Percentiles rank a stretch among this genome's conserved stretches.
These are phyloP conservation scores for Chitala chitala DNA, from an alignment of 2,113 vertebrate genomes.

Conservation along the genomic window DNA sequence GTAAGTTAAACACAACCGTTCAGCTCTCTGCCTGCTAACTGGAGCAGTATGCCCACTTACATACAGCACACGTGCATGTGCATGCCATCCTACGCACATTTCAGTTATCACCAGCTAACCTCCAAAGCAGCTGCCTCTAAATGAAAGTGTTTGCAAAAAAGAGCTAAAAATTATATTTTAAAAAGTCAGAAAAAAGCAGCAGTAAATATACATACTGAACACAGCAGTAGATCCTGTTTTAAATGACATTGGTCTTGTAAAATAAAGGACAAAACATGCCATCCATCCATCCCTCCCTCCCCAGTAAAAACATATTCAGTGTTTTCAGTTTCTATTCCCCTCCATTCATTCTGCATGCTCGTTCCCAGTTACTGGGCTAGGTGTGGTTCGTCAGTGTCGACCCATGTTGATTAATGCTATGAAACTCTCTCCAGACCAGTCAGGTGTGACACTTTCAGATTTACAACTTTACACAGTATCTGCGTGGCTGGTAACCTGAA, in stretches of 20 bases:
- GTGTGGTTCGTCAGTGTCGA: too few species aligned
- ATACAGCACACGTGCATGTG: too few species aligned
- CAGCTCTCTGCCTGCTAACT: too few species aligned
- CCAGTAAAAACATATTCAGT: conserved; percentile 23
- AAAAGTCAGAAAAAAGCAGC: background rate
- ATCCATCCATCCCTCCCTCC: background rate
- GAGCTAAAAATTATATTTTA: background rate
- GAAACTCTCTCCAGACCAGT: too few species aligned
- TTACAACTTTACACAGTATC: background rate
- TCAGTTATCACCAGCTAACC: background rate
- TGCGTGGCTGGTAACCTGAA: background rate
- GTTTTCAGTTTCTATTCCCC: conserved; percentile 27
- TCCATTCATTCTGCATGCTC: too few species aligned
- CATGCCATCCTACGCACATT: background rate
- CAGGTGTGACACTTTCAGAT: background rate
- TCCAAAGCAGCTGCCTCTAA: background rate
- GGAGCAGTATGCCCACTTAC: too few species aligned
- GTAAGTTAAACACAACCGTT: background rate
- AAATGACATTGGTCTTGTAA: background rate
- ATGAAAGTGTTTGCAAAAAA: conserved; percentile 9
- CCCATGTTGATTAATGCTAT: too few species aligned
- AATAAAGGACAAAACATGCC: background rate
- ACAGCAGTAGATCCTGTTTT: background rate
- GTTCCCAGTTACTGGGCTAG: too few species aligned
- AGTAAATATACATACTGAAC: background rate